Percentiles rank a stretch among this genome's conserved stretches.
Conservation (phyloP, 2,888 invertebrate species). For the Platycnemis pennipes region DNA sequence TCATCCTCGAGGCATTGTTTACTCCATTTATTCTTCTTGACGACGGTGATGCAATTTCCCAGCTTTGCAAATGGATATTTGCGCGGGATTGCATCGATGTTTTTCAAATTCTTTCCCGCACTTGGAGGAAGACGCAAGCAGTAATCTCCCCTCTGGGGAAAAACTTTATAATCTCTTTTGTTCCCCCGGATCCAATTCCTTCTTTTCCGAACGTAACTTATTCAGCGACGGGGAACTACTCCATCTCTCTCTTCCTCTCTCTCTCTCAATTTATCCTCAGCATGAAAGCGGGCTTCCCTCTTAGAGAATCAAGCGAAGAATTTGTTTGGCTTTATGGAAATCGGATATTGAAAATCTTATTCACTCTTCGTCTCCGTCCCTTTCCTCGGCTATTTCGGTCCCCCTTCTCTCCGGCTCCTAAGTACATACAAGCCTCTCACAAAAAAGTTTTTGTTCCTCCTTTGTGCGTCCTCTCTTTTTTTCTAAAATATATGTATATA, state of each 20-base stretch:
- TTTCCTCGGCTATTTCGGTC: background rate
- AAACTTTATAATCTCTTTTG: slow-evolving; percentile 6
- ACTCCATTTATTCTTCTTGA: background rate
- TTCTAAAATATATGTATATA: background rate
- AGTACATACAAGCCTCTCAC: background rate
- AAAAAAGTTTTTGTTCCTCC: background rate
- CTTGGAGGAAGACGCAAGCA: background rate
- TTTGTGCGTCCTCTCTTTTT: background rate
- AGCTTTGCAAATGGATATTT: background rate
- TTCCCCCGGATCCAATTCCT: background rate
- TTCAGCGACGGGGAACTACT: background rate
- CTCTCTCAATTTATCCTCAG: background rate
- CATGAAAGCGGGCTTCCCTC: background rate
- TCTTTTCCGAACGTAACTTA: background rate
- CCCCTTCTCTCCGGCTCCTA: too few relatives aligned
- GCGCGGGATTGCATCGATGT: background rate
- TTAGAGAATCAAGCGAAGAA: background rate
- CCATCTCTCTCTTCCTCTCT: background rate
- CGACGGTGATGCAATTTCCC: background rate
- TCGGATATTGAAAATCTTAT: slow-evolving; percentile 22
- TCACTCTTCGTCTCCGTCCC: background rate
- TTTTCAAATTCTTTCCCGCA: background rate
- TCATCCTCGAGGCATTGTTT: background rate
- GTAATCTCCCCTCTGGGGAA: background rate
- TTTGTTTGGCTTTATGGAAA: slow-evolving; percentile 22